A percentile compares a stretch with the other conserved stretches of the same genome.
Evolutionary conservation across 2,113 vertebrate genomes (phyloP).

Genomic region (Cepphus grylle): DNA sequence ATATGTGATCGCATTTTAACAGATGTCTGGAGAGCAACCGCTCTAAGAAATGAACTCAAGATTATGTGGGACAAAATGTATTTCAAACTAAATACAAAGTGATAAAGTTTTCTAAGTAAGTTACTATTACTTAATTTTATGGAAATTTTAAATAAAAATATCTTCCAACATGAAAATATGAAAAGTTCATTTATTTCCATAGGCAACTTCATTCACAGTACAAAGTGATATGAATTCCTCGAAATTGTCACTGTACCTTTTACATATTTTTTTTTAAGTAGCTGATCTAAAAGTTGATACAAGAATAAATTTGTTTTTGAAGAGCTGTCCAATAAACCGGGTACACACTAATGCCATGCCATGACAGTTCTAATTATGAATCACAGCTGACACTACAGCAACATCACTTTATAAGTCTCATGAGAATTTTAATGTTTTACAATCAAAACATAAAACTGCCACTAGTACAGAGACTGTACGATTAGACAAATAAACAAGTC

Average conservation of each 20-base stretch:
- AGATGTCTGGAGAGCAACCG: neutral
- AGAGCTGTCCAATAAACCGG: constrained; percentile 22
- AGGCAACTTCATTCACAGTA: constrained; percentile 74
- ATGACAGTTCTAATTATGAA: constrained; percentile 32
- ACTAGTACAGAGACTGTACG: constrained; percentile 47
- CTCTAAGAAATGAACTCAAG: neutral
- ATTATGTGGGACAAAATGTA: neutral
- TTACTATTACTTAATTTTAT: neutral
- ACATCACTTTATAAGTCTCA: constrained; percentile 41
- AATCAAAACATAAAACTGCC: constrained; percentile 48
- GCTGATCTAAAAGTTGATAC: constrained; percentile 71
- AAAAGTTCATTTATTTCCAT: constrained; percentile 67
- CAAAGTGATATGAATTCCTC: constrained; percentile 70
- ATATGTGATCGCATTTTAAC: neutral
- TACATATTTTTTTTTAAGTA: constrained; percentile 71
- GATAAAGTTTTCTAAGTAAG: neutral
- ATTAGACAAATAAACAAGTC: constrained; percentile 50
- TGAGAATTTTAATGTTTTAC: constrained; percentile 38
- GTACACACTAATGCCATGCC: constrained; percentile 59
- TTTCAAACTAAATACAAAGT: neutral
- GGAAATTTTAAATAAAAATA: neutral
- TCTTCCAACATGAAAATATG: constrained; percentile 26
- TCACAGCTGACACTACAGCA: constrained; percentile 43
- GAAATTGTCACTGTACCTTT: constrained; percentile 72
- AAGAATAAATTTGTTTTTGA: constrained; percentile 77